These are phyloP conservation scores for Asobara japonica DNA, from an alignment of 1,140 invertebrate genomes.

Conservation along the genomic window DNA sequence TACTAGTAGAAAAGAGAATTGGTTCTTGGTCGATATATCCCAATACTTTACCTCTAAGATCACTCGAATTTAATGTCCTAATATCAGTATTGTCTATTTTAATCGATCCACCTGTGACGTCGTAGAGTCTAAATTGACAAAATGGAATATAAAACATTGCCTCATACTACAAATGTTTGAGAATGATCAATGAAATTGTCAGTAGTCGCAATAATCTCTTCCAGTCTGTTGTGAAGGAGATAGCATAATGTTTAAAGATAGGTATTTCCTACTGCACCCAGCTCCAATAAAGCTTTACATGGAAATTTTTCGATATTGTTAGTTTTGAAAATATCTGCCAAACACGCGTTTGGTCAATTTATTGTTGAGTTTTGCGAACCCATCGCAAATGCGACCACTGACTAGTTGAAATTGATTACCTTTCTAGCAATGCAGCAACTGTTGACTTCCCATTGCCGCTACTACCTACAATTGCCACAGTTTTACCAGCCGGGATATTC, in stretches of 20 bases:
- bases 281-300: too few species aligned
- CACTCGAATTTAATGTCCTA: conserved; percentile 79
- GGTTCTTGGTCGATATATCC: conserved; percentile 95
- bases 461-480: conserved; percentile 89
- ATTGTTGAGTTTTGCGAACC: too few species aligned
- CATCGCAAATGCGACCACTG: too few species aligned
- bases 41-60: conserved; percentile 83
- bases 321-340: conserved; percentile 40
- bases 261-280: too few species aligned
- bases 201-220: too few species aligned
- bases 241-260: too few species aligned
- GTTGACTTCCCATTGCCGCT: conserved; percentile 95
- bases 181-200: too few species aligned
- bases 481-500: conserved; percentile 84
- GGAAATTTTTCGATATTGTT: too few species aligned
- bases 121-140: conserved; percentile 80
- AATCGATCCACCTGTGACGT: conserved; percentile 79
- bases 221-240: too few species aligned
- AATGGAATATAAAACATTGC: too few species aligned
- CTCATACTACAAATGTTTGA: too few species aligned
- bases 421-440: conserved; percentile 85
- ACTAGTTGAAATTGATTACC: conserved; percentile 63
- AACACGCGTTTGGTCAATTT: neutral
- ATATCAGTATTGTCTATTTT: conserved; percentile 84
- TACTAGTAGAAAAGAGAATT: conserved; percentile 89